A percentile compares a stretch with the other conserved stretches of the same genome.
Evolutionary conservation across 2,113 vertebrate species (phyloP).

Genomic region (Lethenteron camtschaticum): DNA sequence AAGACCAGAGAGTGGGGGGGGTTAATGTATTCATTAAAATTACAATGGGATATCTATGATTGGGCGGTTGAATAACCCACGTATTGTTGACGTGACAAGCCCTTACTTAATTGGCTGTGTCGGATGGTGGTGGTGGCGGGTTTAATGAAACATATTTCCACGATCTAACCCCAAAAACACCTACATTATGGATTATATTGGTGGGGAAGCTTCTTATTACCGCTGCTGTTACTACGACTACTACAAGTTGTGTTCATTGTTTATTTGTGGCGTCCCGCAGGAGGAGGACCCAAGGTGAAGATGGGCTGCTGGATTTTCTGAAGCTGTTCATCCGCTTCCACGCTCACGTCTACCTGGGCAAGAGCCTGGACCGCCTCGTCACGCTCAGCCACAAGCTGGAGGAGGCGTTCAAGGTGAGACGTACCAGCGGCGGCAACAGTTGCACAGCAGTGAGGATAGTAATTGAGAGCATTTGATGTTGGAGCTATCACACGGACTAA

Average conservation of each 20-base stretch:
- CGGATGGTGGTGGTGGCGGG: no score
- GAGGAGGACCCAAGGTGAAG: conserved; percentile 79
- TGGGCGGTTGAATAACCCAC: no score
- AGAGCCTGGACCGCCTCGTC: conserved; percentile 70
- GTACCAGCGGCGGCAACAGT: neutral
- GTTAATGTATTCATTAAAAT: no score
- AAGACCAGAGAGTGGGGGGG: no score
- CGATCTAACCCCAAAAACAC: no score
- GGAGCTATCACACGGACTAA: neutral
- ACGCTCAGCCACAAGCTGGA: conserved; percentile 74
- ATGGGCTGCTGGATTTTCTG: conserved; percentile 89
- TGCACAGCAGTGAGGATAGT: conserved; percentile 2
- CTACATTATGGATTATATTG: no score
- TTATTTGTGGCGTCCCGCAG: conserved; percentile 25
- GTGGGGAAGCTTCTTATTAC: no score
- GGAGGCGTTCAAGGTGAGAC: conserved; percentile 80
- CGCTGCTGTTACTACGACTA: no score
- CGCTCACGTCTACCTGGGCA: conserved; percentile 84
- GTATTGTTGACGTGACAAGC: no score
- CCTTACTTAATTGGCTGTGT: no score
- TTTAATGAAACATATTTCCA: no score
- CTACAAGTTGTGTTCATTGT: neutral
- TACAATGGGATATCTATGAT: no score
- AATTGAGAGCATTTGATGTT: conserved; percentile 2
- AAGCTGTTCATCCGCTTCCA: conserved; percentile 96